Base-by-base conservation (phyloP, 2,113 vertebrate species). In the Xiphias gladius region DNA sequence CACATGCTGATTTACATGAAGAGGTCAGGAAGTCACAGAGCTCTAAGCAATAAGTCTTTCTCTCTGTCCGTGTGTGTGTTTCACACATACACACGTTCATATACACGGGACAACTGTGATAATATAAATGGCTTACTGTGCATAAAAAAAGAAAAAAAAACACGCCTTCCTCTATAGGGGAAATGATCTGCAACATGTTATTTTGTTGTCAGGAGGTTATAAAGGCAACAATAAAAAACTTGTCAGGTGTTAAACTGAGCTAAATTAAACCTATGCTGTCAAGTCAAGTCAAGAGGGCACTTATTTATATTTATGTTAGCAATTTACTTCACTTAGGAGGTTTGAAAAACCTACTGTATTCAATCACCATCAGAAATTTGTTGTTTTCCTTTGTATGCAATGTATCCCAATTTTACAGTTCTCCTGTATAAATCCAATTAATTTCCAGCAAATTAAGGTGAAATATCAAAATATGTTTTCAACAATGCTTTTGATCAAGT, bases 21-120 rank as follows among this genome's bases (percentile, higher is more conserved):
- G 79, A 92, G 92, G 92, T 94, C 94, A 96, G 91, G 92, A 92
- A 93, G 94, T 93, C 80, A 92, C 85, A 24, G 19, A 82, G 55
- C 77, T 67, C n/a, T 66, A 2, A 76, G 76, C 89, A 87, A 91
- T 90, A 65, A 83, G 78, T 87, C 92, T 68, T 85, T 75, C 26
- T 69, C 37, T 50, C 3, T 55, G 1, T n/a, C 20, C n/a, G 2
- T n/a, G 22, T 54, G n/a, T 73, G n/a, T 84, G 35, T 75, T 41
- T 75, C 28, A 65, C 55, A 79, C 70, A 54, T 50, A 66, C 66
- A 57, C 46, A 58, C 63, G 39, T 28, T 54, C 55, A 68, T 54
- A 67, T 20, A 75, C 39, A 87, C 11, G 7, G 41, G 35, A 55
- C 57, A 48, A 43, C 58, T 86, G n/a, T 54, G 48, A 82, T 86